Evolutionary conservation across 2,797 vertebrate species (phyloP).

Genomic region (Sebastiscus tertius): DNA sequence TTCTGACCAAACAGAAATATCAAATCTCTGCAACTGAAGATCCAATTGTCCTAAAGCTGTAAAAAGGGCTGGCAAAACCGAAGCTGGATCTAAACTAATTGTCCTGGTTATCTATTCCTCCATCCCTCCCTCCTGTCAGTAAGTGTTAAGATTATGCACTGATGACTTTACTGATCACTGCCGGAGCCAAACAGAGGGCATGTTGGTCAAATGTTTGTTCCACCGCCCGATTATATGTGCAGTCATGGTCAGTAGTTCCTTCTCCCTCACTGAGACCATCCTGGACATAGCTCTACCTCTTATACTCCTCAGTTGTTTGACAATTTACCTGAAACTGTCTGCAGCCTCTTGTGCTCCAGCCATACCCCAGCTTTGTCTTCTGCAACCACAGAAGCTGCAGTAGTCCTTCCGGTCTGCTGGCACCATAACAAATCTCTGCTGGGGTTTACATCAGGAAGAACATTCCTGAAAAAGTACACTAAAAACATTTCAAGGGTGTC

Average conservation of each 20-base stretch:
- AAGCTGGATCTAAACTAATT: too few relatives aligned
- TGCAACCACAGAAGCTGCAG: too few relatives aligned
- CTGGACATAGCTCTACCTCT: neutral
- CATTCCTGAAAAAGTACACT: too few relatives aligned
- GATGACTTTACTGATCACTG: neutral
- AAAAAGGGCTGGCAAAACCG: too few relatives aligned
- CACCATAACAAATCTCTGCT: too few relatives aligned
- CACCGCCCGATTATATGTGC: neutral
- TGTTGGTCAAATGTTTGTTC: neutral
- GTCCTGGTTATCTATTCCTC: neutral
- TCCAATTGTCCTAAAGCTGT: neutral
- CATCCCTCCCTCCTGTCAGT: neutral
- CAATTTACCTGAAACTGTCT: neutral
- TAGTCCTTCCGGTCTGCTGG: neutral
- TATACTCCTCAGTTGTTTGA: neutral
- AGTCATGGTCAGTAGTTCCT: neutral
- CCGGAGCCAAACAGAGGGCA: neutral
- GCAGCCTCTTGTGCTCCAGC: neutral
- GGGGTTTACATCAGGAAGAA: too few relatives aligned
- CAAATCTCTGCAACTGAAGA: neutral
- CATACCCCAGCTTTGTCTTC: neutral
- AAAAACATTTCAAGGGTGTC: too few relatives aligned
- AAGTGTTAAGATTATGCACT: neutral
- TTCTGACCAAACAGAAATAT: neutral
- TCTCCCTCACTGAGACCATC: neutral